These are phyloP conservation scores for Galleria mellonella DNA, from an alignment of 1,140 invertebrate genomes.

Conservation along the genomic window DNA sequence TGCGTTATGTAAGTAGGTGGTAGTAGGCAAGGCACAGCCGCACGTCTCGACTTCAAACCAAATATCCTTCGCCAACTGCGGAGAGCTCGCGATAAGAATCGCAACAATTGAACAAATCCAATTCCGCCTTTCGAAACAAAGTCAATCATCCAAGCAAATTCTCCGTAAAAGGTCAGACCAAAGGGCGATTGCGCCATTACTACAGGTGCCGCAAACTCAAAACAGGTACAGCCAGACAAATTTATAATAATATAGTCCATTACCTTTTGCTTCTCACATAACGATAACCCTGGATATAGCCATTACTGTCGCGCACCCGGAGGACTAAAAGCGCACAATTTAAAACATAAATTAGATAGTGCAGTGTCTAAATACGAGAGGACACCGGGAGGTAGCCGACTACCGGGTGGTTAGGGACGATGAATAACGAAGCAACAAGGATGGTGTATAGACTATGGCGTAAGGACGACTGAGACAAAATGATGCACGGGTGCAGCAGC, in stretches of 20 bases:
- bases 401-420: constrained; percentile 65
- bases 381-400: constrained; percentile 51
- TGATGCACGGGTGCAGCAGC: constrained; percentile 47
- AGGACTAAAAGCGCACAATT: constrained; percentile 52
- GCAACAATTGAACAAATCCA: constrained; percentile 49
- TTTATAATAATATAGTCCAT: constrained; percentile 56
- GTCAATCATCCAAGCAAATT: constrained; percentile 11
- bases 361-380: constrained; percentile 64
- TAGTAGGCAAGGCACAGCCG: constrained; percentile 35
- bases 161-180: constrained; percentile 13
- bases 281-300: constrained; percentile 45
- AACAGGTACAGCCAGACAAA: constrained; percentile 34
- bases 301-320: constrained; percentile 29
- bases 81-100: constrained; percentile 46
- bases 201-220: constrained; percentile 1
- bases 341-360: constrained; percentile 70
- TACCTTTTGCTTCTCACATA: constrained; percentile 35
- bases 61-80: constrained; percentile 33
- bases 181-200: constrained; percentile 12
- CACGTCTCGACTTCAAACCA: constrained; percentile 17
- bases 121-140: constrained; percentile 23
- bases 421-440: constrained; percentile 59
- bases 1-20: constrained; percentile 63
- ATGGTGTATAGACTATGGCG: constrained; percentile 36
- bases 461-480: constrained; percentile 40